Conservation (phyloP, 2,888 invertebrate species). For the Epsilonema sp. region DNA sequence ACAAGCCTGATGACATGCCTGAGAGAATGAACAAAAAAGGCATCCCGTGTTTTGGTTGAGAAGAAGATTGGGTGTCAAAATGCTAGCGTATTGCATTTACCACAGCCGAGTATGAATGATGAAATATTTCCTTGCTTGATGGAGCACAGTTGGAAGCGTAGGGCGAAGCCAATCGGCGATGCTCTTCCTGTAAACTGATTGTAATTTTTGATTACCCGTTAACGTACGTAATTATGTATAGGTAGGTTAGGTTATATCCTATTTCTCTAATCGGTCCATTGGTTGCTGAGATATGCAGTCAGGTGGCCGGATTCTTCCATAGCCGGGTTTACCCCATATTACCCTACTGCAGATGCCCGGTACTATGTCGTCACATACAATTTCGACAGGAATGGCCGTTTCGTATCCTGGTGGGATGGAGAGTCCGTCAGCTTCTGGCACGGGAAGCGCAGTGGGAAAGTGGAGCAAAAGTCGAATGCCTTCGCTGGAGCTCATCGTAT, state of each 20-base stretch:
- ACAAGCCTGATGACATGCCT: slow-evolving; percentile 3
- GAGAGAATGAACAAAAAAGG: too few relatives aligned
- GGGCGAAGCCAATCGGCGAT: too few relatives aligned
- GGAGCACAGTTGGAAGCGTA: neutral
- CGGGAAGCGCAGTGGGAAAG: neutral
- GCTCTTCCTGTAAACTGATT: slow-evolving; percentile 1
- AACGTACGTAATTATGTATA: neutral
- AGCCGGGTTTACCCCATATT: too few relatives aligned
- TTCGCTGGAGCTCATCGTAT: neutral
- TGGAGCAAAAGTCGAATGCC: slow-evolving; percentile 3
- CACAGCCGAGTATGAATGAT: neutral
- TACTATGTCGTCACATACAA: neutral
- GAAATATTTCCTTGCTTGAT: neutral
- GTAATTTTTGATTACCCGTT: neutral
- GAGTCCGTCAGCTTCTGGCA: slow-evolving; percentile 2
- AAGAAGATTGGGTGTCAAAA: too few relatives aligned
- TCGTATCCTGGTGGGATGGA: slow-evolving; percentile 2
- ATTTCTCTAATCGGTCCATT: too few relatives aligned
- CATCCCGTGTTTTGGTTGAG: neutral
- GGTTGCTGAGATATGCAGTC: too few relatives aligned
- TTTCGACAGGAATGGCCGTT: neutral
- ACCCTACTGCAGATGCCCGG: too few relatives aligned
- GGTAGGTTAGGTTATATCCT: too few relatives aligned
- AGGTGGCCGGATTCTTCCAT: too few relatives aligned
- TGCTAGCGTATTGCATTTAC: too few relatives aligned